These are phyloP conservation scores for Catocala sponsa DNA, from an alignment of 2,888 invertebrate genomes.

Conservation along the genomic window DNA sequence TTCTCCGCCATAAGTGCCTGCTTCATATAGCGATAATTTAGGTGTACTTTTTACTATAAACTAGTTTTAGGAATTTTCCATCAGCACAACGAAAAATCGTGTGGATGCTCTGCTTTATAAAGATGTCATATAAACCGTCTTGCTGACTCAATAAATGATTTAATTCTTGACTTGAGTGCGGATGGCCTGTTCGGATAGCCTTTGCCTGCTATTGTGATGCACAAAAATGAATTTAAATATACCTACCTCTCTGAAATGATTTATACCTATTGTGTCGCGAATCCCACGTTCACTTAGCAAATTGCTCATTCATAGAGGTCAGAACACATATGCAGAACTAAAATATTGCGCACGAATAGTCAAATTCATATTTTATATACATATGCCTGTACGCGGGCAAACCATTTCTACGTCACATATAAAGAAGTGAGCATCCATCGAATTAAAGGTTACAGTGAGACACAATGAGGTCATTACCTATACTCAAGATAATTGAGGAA, in stretches of 20 bases:
- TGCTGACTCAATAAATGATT: background rate
- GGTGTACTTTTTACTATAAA: constrained; percentile 42
- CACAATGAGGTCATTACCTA: background rate
- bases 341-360: background rate
- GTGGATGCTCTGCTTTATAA: constrained; percentile 40
- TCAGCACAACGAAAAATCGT: constrained; percentile 52
- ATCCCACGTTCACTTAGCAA: constrained; percentile 4
- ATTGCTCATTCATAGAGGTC: background rate
- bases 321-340: background rate
- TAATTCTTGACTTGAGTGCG: background rate
- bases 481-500: constrained; percentile 4
- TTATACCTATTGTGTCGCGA: constrained; percentile 3
- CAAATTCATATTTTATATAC: too few relatives aligned
- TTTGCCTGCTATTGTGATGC: constrained; percentile 1
- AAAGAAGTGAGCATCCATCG: too few relatives aligned
- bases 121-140: background rate
- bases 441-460: too few relatives aligned
- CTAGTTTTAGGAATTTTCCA: constrained; percentile 48
- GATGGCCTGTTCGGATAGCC: background rate
- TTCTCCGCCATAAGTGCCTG: constrained; percentile 77
- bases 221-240: constrained; percentile 1
- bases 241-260: background rate
- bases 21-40: constrained; percentile 60
- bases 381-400: too few relatives aligned
- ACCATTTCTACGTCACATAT: too few relatives aligned